phyloP scores from a whole-genome alignment of 2,113 vertebrate genomes.

The Rhinolophus sinicus region DNA sequence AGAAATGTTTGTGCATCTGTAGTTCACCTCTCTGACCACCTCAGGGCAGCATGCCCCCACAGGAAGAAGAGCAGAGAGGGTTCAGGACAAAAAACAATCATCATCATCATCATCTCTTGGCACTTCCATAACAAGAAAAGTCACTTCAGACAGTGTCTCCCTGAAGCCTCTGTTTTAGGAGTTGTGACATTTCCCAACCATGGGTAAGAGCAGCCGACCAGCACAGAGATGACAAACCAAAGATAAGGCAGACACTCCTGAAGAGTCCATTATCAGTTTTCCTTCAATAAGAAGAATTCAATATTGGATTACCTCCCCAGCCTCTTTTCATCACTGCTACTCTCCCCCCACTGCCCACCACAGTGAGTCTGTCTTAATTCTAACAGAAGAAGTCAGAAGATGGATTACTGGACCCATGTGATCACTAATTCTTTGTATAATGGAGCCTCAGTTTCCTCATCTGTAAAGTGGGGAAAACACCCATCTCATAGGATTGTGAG shows the following conservation, averaged over 20 bases:
- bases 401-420: neutral
- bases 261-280: too few species aligned
- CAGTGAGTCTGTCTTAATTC: neutral
- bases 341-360: neutral
- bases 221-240: neutral
- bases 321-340: neutral
- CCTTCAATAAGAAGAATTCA: neutral
- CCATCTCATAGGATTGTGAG: neutral
- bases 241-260: neutral
- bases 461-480: neutral
- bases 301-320: too few species aligned
- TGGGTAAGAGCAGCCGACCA: neutral
- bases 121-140: neutral
- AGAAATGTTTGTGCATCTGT: neutral
- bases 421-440: neutral
- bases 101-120: neutral
- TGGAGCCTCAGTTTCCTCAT: neutral
- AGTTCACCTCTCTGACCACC: neutral
- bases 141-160: neutral
- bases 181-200: neutral
- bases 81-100: neutral
- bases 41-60: slow-evolving; percentile 4
- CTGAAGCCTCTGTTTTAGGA: neutral
- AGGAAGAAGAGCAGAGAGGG: neutral
- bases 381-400: neutral